Percentiles rank a stretch among this genome's conserved stretches.
Evolutionary conservation across 2,888 invertebrate genomes (phyloP).

Genomic region (Sinelater perroti): DNA sequence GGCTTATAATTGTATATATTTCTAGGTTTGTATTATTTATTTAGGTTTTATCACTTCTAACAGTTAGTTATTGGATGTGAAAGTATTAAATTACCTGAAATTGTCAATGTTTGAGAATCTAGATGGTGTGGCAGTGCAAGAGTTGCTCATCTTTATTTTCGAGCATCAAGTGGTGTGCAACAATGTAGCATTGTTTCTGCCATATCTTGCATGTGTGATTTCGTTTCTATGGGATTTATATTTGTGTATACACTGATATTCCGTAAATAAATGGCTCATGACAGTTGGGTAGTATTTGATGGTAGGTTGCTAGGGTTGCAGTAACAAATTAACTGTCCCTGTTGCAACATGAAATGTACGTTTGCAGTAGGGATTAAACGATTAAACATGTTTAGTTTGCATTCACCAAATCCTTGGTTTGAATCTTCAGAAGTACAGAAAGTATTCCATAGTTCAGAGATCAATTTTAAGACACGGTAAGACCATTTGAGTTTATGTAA

Average conservation of each 20-base stretch:
- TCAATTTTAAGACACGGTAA: too few species aligned
- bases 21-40: constrained; percentile 24
- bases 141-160: neutral
- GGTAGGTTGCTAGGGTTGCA: too few species aligned
- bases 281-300: neutral
- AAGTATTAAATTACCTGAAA: constrained; percentile 35
- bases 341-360: too few species aligned
- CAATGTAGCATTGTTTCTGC: constrained; percentile 40
- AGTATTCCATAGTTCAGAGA: too few species aligned
- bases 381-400: too few species aligned
- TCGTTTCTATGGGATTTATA: constrained; percentile 42
- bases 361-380: too few species aligned
- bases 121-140: constrained; percentile 2
- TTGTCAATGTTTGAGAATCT: constrained; percentile 7
- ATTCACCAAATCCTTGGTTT: too few species aligned
- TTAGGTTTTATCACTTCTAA: constrained; percentile 16
- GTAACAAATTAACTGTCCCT: too few species aligned
- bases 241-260: constrained; percentile 39
- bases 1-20: constrained; percentile 23
- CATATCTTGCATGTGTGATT: constrained; percentile 42
- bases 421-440: too few species aligned
- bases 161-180: constrained; percentile 23
- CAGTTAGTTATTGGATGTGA: constrained; percentile 33
- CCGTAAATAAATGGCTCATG: constrained; percentile 41
- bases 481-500: too few species aligned